Base-by-base conservation (phyloP, 1,140 invertebrate species). In the Hyphantria cunea region DNA sequence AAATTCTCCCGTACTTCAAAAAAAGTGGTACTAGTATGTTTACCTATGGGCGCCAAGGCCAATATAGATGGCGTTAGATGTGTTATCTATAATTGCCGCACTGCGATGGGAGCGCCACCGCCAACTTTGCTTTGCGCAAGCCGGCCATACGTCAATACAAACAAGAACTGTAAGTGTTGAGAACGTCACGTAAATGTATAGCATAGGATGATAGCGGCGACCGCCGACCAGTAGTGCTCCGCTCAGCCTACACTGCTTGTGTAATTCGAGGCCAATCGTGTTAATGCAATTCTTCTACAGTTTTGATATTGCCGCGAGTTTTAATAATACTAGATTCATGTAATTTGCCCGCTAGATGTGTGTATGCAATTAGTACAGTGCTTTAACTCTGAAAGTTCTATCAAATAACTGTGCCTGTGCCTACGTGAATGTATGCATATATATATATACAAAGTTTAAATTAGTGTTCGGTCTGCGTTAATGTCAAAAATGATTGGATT, bases 111-210 rank as follows among this genome's bases (percentile, higher is more conserved):
- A n/a, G 55, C 55, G 55, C 55, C 55, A 58, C 55, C 13, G 41
- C 12, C n/a, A 37, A 9, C 5, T 6, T 31, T 17, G 32, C 39
- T 61, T 72, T 72, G 84, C 86, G 84, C 84, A 86, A 74, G 79
- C 69, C 70, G 70, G 56, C 64, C 67, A 66, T 68, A 87, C 83
- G 83, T 89, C 84, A 86, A 89, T 89, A 88, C 84, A 86, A 87
- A 89, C 81, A 88, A 84, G 74, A 74, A 81, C 63, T 76, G 70
- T 73, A 80, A n/a, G 74, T 74, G 78, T 76, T 76, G 74, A 76
- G 74, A 69, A 64, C 64, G 69, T 76, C 73, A 72, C 53, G 65
- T 86, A 82, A 83, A 86, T 77, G 78, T 86, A 82, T 78, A 81
- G 76, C 65, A 67, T 64, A 75, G 68, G 72, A 72, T 80, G 81